A percentile compares a stretch with the other conserved stretches of the same genome.
Evolutionary conservation across 2,888 invertebrate genomes (phyloP).

Genomic region (Calameuta idolon): DNA sequence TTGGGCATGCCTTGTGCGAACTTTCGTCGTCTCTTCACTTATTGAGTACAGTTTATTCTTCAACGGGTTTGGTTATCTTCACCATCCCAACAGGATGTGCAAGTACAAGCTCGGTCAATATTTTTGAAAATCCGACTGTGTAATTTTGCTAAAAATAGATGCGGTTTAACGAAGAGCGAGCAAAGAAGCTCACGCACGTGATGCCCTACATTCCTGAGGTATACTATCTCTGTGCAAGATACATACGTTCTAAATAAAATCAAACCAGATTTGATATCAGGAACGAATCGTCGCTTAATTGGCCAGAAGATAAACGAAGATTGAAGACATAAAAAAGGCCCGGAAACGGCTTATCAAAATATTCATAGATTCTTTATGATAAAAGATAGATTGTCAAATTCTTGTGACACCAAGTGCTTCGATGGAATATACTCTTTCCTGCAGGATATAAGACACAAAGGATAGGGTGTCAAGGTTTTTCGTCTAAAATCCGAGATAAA

Average conservation of each 20-base stretch:
- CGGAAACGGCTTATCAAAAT: not conserved
- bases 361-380: not conserved
- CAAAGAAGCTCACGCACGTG: not conserved
- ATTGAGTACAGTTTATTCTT: not conserved
- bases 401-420: not conserved
- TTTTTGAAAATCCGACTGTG: not conserved
- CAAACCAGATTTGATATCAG: not conserved
- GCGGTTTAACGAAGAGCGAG: not conserved
- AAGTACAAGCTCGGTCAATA: not conserved
- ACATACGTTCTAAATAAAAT: not conserved
- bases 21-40: not conserved
- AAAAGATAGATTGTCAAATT: not conserved
- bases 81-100: not conserved
- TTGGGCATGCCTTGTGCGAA: not conserved
- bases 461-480: not conserved
- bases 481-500: not conserved
- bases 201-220: not conserved
- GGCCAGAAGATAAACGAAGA: not conserved
- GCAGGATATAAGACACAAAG: not conserved
- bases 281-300: not conserved
- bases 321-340: not conserved
- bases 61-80: not conserved
- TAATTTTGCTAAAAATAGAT: not conserved
- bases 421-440: not conserved
- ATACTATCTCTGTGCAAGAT: not conserved